These are phyloP conservation scores for Turdus rufiventris DNA, from an alignment of 2,113 vertebrate species.

Conservation along the genomic window DNA sequence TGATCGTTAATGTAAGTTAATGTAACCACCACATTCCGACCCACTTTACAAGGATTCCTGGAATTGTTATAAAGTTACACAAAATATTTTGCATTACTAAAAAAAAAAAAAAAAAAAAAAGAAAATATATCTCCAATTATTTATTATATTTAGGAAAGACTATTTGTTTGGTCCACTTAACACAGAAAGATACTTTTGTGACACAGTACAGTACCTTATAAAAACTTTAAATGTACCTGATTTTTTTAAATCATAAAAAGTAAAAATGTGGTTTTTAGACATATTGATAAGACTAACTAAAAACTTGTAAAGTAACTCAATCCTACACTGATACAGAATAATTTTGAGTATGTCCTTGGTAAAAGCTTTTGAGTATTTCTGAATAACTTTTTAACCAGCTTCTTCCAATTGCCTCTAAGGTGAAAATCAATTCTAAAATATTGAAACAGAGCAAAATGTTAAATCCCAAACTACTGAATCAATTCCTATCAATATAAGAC, in stretches of 20 bases:
- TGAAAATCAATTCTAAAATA: background rate
- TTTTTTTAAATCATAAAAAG: background rate
- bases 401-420: background rate
- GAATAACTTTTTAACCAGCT: background rate
- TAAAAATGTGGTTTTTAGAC: background rate
- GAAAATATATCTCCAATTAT: fast-evolving
- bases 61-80: background rate
- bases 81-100: background rate
- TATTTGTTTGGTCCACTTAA: background rate
- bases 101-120: background rate
- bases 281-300: background rate
- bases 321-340: background rate
- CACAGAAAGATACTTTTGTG: background rate
- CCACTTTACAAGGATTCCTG: background rate
- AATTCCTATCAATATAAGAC: background rate
- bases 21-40: background rate
- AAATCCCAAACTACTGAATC: background rate
- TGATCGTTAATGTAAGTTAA: background rate
- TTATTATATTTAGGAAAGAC: background rate
- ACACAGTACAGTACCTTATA: background rate
- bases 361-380: background rate
- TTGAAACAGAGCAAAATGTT: background rate
- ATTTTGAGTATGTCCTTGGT: background rate
- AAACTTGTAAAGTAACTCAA: background rate
- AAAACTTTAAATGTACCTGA: background rate